These are phyloP conservation scores for Carassius auratus DNA, from an alignment of 2,113 vertebrate genomes.

Conservation along the genomic window DNA sequence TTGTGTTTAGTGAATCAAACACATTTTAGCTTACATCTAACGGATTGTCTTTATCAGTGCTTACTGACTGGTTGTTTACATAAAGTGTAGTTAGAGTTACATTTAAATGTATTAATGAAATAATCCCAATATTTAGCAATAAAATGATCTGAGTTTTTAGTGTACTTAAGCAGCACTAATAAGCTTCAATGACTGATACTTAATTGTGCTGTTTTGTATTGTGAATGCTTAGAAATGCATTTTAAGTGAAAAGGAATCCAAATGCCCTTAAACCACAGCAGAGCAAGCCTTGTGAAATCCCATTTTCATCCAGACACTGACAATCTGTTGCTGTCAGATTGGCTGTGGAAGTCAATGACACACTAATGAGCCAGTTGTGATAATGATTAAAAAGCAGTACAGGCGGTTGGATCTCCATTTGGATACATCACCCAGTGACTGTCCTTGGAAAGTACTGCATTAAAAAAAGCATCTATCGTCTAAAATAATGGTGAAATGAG, in stretches of 20 bases:
- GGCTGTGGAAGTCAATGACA: conserved; percentile 39
- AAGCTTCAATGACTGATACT: background rate
- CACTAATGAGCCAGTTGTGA: conserved; percentile 42
- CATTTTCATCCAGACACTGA: conserved; percentile 33
- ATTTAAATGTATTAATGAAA: no score
- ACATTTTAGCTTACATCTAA: background rate
- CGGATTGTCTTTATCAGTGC: background rate
- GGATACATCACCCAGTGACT: conserved; percentile 21
- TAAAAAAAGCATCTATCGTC: conserved; percentile 3
- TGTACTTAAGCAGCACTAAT: background rate
- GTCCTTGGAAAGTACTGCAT: conserved; percentile 37
- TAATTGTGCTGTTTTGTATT: background rate
- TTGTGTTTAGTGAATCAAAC: background rate
- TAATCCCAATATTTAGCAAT: no score
- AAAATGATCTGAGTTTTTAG: background rate
- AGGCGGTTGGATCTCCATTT: conserved; percentile 36
- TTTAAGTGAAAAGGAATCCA: background rate
- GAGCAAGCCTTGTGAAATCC: background rate
- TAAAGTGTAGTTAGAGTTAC: background rate
- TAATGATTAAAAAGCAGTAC: conserved; percentile 52
- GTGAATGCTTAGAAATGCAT: background rate
- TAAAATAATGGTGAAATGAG: conserved; percentile 41
- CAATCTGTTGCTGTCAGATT: conserved; percentile 44
- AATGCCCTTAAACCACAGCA: conserved; percentile 28
- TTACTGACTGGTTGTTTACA: background rate